A percentile compares a stretch with the other conserved stretches of the same genome.
These are phyloP conservation scores for Cryptomyrus ogoouensis DNA, from an alignment of 2,113 vertebrate species.

Conservation along the genomic window DNA sequence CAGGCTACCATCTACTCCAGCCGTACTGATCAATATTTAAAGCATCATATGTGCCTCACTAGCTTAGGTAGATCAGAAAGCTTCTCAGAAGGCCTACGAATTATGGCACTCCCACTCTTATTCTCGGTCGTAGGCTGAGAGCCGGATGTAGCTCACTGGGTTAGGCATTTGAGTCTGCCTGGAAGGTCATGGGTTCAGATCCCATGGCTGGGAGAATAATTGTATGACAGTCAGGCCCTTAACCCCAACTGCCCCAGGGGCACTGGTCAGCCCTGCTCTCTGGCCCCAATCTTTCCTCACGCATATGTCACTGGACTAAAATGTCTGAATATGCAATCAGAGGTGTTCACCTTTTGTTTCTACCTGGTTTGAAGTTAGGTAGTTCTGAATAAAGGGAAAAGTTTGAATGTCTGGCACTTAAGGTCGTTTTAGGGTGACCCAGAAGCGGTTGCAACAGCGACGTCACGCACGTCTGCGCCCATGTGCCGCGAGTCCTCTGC, in stretches of 20 bases:
- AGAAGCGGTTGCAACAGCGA: background rate
- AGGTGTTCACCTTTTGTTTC: constrained; percentile 11
- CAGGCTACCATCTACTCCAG: constrained; percentile 55
- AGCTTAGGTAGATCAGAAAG: constrained; percentile 54
- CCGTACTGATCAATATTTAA: constrained; percentile 49
- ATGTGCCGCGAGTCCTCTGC: background rate
- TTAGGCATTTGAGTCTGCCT: background rate
- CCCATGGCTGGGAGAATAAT: background rate
- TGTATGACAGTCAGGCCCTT: background rate
- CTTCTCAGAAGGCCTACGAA: constrained; percentile 45
- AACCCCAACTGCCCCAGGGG: background rate
- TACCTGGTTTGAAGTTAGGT: background rate
- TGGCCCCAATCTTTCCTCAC: background rate
- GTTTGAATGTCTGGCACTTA: background rate
- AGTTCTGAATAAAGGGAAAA: background rate
- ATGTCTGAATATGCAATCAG: constrained; percentile 32
- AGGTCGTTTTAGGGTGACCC: background rate
- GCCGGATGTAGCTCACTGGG: background rate
- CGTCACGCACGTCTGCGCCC: background rate
- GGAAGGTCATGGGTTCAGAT: background rate
- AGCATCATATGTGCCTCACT: constrained; percentile 61
- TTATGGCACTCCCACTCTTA: background rate
- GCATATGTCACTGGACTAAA: constrained; percentile 25
- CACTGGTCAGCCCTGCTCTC: background rate
- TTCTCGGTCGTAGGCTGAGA: background rate